These are phyloP conservation scores for Orthosia cruda DNA, from an alignment of 2,888 invertebrate species.

Conservation along the genomic window DNA sequence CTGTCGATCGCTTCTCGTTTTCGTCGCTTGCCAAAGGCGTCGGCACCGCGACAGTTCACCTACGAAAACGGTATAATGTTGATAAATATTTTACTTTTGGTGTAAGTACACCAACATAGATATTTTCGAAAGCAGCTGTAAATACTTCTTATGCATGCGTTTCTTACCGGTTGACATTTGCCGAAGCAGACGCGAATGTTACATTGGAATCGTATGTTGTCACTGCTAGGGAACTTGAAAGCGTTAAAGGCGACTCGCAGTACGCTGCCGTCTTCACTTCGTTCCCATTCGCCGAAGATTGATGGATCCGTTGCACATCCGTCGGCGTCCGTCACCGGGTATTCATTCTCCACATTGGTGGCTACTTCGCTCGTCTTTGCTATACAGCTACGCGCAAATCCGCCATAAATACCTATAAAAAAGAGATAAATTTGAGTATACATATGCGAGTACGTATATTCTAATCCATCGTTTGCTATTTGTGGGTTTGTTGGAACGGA, in stretches of 20 bases:
- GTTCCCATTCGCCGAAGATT: constrained; percentile 98
- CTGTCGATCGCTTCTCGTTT: constrained; percentile 92
- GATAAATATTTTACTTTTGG: not conserved
- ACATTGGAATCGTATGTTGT: constrained; percentile 98
- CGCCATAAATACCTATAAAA: constrained; percentile 96
- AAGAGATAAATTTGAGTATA: constrained; percentile 1
- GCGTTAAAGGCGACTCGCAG: constrained; percentile 97
- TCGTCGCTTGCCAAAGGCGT: constrained; percentile 97
- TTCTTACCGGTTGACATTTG: constrained; percentile 96
- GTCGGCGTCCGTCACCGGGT: constrained; percentile 98
- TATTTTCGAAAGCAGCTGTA: constrained; percentile 9
- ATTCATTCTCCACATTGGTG: constrained; percentile 96
- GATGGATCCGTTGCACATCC: constrained; percentile 98
- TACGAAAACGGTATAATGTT: constrained; percentile 73
- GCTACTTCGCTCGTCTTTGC: constrained; percentile 97
- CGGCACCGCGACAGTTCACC: constrained; percentile 98
- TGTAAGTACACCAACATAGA: too few species aligned
- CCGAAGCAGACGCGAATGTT: constrained; percentile 99
- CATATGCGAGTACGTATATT: not conserved
- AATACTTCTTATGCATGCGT: not conserved
- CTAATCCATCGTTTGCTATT: not conserved
- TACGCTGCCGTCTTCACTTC: constrained; percentile 96
- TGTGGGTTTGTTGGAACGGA: too few species aligned
- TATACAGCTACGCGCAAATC: constrained; percentile 98
- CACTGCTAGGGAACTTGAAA: constrained; percentile 98